Evolutionary conservation across 2,888 invertebrate genomes (phyloP), one percentile per base, ranked within the genome.

Genomic region (Therioaphis trifolii): DNA sequence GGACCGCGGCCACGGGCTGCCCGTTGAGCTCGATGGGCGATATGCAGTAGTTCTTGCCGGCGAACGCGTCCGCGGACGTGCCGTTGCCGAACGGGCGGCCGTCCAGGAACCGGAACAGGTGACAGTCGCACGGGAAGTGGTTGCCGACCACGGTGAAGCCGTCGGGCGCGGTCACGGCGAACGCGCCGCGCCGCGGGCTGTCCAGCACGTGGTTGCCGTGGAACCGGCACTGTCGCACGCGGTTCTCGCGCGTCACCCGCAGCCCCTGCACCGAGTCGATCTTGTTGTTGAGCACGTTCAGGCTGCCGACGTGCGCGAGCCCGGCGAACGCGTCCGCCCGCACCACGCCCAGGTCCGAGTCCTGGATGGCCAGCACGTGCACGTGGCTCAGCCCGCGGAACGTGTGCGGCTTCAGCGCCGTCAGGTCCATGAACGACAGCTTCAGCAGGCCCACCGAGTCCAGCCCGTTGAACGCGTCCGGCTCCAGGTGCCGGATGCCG

Each of bases 101-200:
- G 84, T 93, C 92, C 79, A 95, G 90, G 49, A 96, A 91, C 84
- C 94, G 92, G 87, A 94, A 94, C 74, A 94, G 91, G 86, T 94
- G 95, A 88, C 96, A 96, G 89, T 95, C 95, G 88, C 96, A 96
- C 2, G 95, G 95, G 88, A 96, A 93, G 88, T 95, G 95, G 89
- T 96, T 96, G 74, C 93, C 92, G 84, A 92, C 90, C 87, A 95
- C 93, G 87, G 93, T 92, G 85, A 95, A 89, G 86, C 91, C 91
- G 85, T 93, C 93, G 76, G 95, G 94, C n/a, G 91, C 92, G 86
- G 93, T 92, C 71, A 93, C 90, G n/a, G 92, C 90, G 79, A 95
- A 91, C 55, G 92, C 91, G 86, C 92, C 93, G 2, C 91, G 89
- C 86, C 90, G 89, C 82, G 95, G 95, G 0, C 93, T 92, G 87